A percentile compares a stretch with the other conserved stretches of the same genome.
Evolutionary conservation across 2,113 vertebrate genomes (phyloP).

Genomic region (Larimichthys crocea): DNA sequence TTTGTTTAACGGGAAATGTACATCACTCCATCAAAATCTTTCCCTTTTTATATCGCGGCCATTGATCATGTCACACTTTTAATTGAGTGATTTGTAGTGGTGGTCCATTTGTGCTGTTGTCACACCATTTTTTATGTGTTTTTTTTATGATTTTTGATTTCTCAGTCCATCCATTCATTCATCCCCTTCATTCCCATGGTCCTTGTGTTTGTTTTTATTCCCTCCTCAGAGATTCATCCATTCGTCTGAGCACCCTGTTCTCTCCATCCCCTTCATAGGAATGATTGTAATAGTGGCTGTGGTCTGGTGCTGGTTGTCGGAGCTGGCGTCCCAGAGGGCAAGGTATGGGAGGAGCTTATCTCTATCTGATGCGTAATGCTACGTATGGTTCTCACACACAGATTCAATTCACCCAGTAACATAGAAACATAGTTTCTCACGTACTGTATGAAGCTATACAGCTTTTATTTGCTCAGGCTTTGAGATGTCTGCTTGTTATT

Average conservation of each 20-base stretch:
- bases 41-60: slow-evolving; percentile 25
- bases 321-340: slow-evolving; percentile 88
- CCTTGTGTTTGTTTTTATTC: slow-evolving; percentile 76
- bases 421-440: background rate
- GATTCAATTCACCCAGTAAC: slow-evolving; percentile 32
- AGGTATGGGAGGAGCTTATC: slow-evolving; percentile 86
- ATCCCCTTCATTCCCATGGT: slow-evolving; percentile 73
- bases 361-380: slow-evolving; percentile 55
- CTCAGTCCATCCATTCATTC: slow-evolving; percentile 61
- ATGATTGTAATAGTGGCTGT: slow-evolving; percentile 93
- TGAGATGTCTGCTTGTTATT: background rate
- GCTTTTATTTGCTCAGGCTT: background rate
- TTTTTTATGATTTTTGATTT: slow-evolving; percentile 66
- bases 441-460: background rate
- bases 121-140: slow-evolving; percentile 37
- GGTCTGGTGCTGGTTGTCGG: slow-evolving; percentile 94
- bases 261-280: slow-evolving; percentile 92
- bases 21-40: slow-evolving; percentile 43
- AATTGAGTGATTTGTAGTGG: slow-evolving; percentile 38
- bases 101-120: slow-evolving; percentile 41
- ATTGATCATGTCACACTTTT: slow-evolving; percentile 45
- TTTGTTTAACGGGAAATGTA: slow-evolving; percentile 47
- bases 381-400: slow-evolving; percentile 19
- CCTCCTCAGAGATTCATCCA: slow-evolving; percentile 87
- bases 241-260: slow-evolving; percentile 86